Evolutionary conservation across 35 echinoderm and acorn worm genomes (phyloP), one percentile per base, ranked within the genome.

Genomic region (Eucidaris tribuloides): DNA sequence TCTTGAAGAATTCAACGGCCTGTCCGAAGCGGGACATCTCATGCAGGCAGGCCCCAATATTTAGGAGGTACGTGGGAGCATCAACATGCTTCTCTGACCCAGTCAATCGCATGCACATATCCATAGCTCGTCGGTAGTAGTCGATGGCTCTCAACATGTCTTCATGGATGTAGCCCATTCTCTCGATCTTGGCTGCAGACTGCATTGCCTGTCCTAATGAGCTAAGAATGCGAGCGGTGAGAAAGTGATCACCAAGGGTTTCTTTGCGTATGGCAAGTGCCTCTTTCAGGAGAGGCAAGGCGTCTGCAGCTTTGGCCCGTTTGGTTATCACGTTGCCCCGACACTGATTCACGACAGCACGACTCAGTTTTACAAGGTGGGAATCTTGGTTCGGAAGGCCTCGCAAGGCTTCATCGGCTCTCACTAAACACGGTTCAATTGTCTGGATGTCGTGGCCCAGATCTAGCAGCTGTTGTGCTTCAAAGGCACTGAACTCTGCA

Each of bases 11-110:
- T 19, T 86, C 79, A 7, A 97, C 52, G 1, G 94, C 94, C 46
- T 89, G 70, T 17, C 89, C 90, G 60, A 78, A 78, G 13, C 86
- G 31, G 6, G 81, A 86, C 78, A 97, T 43, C 62, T 97, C 90
- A 78, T 97, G 90, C 46, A 85, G 72, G 45, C 86, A 97, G 27
- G 94, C 77, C 1, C 89, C 94, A 65, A 97, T 89, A 43, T 87
- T 87, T 63, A 89, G 46, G 22, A 93, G 55, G 45, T 86, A 62
- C 4, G 86, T 89, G 0, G 94, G 94, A 2, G 61, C 77, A 42
- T 97, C 94, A 3, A 89, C 46, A 30, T 97, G 94, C 42, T 81
- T 81, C 19, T 93, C 70, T 13, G 94, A 89, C 1, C 86, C 86
- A 4, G 90, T 83, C 13, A 89, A 78, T 0, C 81, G 46, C 20